Base-by-base conservation (phyloP, 2,113 vertebrate species). In the Blennius ocellaris region DNA sequence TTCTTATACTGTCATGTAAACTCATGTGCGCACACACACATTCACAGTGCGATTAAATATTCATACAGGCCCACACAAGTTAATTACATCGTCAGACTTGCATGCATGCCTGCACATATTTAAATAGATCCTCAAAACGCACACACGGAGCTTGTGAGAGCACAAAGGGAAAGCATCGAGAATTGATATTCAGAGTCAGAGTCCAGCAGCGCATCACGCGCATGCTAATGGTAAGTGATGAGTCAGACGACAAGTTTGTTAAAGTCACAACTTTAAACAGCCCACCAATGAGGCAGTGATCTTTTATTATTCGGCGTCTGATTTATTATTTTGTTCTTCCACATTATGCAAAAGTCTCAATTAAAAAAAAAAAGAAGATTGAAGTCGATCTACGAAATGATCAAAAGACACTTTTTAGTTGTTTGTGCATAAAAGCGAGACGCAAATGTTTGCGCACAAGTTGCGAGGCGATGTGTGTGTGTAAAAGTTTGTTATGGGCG, bases 231-330 rank as follows among this genome's bases (percentile, higher is more conserved):
- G 50, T 36, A 30, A 14, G 15, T 7, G 30, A 74, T 82, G 80
- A 87, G 73, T 86, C 85, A 80, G 57, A 68, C 49, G 6, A 36
- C 7, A 48, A 67, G 16, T 65, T 74, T 71, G 48, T 75, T 69
- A 54, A 74, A 73, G 73, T 69, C 74, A 63, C 62, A 64, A 50
- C 50, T 52, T 8, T 16, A 50, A 52, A 45, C 30, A 39, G 12
- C 40, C 17, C 47, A 50, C 45, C 40, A 60, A 37, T 55, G 51
- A 12, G 44, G 65, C 8, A 3, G 5, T 30, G 62, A 67, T 44
- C 30, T 47, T 47, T 15, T 11, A 12, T 43, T 38, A 17, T n/a
- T 9, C 41, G 7, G 2, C 7, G 7, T 43, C 14, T 1, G 11
- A n/a, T 30, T 30, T 30, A 30, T 2, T 2, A 30, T 30, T 37